phyloP scores from a whole-genome alignment of 2,113 vertebrate genomes.

The Piprites chloris region DNA sequence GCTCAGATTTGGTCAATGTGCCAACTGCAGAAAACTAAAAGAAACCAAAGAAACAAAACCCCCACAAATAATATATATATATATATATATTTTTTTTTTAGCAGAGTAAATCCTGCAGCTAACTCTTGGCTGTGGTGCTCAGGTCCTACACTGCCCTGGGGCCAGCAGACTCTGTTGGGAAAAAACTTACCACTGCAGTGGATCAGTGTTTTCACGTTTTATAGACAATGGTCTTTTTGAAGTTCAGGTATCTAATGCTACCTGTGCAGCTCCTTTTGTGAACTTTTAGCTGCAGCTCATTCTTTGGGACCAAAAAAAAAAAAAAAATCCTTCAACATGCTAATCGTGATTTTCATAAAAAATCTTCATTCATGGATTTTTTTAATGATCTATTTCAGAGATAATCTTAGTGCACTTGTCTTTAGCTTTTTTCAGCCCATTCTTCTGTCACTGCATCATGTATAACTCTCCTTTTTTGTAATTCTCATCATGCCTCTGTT shows the following conservation, averaged over 20 bases:
- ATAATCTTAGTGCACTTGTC: background rate
- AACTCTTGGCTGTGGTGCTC: background rate
- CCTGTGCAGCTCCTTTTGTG: background rate
- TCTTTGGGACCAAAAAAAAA: background rate
- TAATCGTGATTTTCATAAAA: background rate
- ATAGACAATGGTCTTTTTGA: background rate
- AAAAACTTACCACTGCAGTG: background rate
- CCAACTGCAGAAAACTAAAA: background rate
- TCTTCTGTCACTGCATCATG: background rate
- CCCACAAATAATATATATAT: too few relatives aligned
- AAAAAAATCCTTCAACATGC: background rate
- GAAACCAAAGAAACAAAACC: too few relatives aligned
- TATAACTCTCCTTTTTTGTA: background rate
- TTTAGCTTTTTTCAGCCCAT: background rate
- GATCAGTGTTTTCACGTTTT: background rate
- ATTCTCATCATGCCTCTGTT: background rate
- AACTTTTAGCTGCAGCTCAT: background rate
- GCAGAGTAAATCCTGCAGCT: background rate
- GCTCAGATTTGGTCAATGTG: background rate
- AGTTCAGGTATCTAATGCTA: background rate
- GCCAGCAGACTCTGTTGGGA: fast-evolving
- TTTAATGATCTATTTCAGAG: background rate
- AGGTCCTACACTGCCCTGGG: background rate
- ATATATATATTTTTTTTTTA: background rate
- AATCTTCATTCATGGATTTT: background rate